These are phyloP conservation scores for Cydia fagiglandana DNA, from an alignment of 1,140 invertebrate species.

Conservation along the genomic window DNA sequence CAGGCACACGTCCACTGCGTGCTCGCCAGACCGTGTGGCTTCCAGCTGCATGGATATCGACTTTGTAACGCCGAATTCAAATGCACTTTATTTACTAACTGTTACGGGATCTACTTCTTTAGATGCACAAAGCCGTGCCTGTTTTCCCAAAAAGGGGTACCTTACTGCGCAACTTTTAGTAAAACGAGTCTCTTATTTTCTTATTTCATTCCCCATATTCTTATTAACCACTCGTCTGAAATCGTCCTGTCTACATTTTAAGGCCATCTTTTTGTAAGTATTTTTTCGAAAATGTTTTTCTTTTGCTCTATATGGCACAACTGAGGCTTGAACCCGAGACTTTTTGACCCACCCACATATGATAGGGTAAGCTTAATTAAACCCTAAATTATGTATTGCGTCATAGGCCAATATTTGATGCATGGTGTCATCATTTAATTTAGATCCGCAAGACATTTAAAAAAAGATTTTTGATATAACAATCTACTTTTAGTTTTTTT, in stretches of 20 bases:
- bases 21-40: slow-evolving; percentile 67
- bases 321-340: too few relatives aligned
- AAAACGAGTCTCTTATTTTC: not conserved
- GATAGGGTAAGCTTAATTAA: too few relatives aligned
- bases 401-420: not conserved
- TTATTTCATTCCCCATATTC: not conserved
- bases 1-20: slow-evolving; percentile 63
- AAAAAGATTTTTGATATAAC: too few relatives aligned
- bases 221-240: too few relatives aligned
- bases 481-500: too few relatives aligned
- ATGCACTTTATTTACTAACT: slow-evolving; percentile 16
- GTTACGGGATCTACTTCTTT: not conserved
- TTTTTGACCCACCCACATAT: too few relatives aligned
- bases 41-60: slow-evolving; percentile 52
- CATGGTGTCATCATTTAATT: not conserved
- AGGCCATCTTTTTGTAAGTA: too few relatives aligned
- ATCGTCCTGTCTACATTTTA: too few relatives aligned
- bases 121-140: not conserved
- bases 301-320: too few relatives aligned
- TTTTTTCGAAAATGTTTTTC: too few relatives aligned
- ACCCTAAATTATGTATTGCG: too few relatives aligned
- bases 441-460: not conserved
- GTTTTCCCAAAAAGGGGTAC: not conserved
- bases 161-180: not conserved
- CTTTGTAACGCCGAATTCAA: slow-evolving; percentile 45